Evolutionary conservation across 2,888 invertebrate genomes (phyloP), one percentile per base, ranked within the genome.

Genomic region (Pterostichus niger): DNA sequence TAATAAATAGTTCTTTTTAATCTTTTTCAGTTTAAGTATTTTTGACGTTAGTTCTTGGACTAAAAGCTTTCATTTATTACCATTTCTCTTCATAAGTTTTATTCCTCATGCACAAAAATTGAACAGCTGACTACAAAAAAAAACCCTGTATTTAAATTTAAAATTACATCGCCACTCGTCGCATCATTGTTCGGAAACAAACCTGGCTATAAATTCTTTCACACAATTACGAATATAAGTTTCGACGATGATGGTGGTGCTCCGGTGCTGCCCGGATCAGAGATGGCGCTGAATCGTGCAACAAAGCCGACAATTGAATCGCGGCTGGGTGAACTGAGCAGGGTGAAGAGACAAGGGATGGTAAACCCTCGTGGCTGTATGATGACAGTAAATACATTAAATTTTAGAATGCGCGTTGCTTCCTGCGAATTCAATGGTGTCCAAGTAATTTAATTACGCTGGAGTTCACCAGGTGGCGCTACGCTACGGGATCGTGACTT

Each of bases 371-470:
- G 68, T 71, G 68, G 68, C 68, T 40, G 68, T 71, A 71, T 71
- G 68, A 68, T 68, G 79, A 79, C 79, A 79, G 33, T 68, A 68
- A 80, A 80, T 80, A 68, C 80, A 80, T 80, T 78, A 78, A 61
- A 78, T 59, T 80, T 80, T 68, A 64, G 80, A 68, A 80, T 80
- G 80, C 80, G 64, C 80, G 40, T 5, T 68, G 64, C 64, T 61
- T 78, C 59, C 61, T 64, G 64, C 68, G 64, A 52, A 80, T 80
- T 80, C 80, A 80, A 80, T 80, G 80, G 80, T 80, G 80, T 80
- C 80, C 80, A 80, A 64, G 80, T 80, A 80, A 80, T 80, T 80
- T 68, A 80, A 80, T 80, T 80, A 80, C 80, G 68, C 15, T 33
- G 52, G 64, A 80, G 80, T 80, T 80, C 80, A 80, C 80, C 80